Conservation (phyloP, 1,140 invertebrate genomes). For the Drosophila bocqueti region DNA sequence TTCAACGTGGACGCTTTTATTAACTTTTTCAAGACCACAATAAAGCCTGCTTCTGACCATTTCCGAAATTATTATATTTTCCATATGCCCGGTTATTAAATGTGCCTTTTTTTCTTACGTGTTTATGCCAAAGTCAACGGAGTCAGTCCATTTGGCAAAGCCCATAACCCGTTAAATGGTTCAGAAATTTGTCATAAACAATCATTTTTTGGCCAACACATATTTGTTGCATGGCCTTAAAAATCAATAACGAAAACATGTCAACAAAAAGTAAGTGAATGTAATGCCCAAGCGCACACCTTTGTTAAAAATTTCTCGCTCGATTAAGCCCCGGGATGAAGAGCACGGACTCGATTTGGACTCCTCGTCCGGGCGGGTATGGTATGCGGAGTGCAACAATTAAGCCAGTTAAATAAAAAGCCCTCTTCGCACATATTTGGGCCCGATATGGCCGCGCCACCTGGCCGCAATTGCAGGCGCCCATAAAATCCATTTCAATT, state of each 20-base stretch:
- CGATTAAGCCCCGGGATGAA: slow-evolving; percentile 59
- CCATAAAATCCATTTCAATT: slow-evolving; percentile 84
- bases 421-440: slow-evolving; percentile 76
- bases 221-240: slow-evolving; percentile 55
- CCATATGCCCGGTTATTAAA: background rate
- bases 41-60: background rate
- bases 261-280: slow-evolving; percentile 37
- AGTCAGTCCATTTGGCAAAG: slow-evolving; percentile 46
- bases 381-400: slow-evolving; percentile 60
- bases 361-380: background rate
- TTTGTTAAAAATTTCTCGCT: slow-evolving; percentile 67
- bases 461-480: slow-evolving; percentile 67
- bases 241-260: slow-evolving; percentile 63
- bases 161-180: slow-evolving; percentile 55
- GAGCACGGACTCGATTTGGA: slow-evolving; percentile 4
- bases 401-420: slow-evolving; percentile 82
- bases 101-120: background rate
- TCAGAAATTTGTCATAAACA: slow-evolving; percentile 62
- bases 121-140: slow-evolving; percentile 1
- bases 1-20: no score
- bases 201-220: slow-evolving; percentile 29
- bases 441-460: slow-evolving; percentile 52
- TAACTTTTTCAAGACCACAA: background rate
- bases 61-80: background rate
- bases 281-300: slow-evolving; percentile 28